Conservation (phyloP, 1,140 invertebrate species). For the Leptestheria dahalacensis region DNA sequence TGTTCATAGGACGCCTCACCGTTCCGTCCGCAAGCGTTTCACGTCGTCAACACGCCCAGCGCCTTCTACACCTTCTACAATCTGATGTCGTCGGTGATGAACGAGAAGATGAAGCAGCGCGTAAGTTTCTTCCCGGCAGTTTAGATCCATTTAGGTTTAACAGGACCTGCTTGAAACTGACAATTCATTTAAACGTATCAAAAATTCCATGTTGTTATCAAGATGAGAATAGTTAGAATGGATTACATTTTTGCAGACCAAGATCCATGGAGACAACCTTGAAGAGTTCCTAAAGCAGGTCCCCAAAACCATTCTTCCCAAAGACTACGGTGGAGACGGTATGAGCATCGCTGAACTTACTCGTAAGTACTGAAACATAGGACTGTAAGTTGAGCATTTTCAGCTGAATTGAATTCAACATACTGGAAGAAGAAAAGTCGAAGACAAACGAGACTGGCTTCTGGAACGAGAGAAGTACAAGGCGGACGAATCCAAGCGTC, state of each 20-base stretch:
- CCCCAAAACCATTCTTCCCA: conserved; percentile 56
- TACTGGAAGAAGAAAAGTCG: conserved; percentile 50
- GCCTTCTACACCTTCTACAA: conserved; percentile 63
- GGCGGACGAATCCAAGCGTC: conserved; percentile 36
- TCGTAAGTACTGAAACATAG: too few relatives aligned
- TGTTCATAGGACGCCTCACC: conserved; percentile 56
- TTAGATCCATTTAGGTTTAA: not conserved
- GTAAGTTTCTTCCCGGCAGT: conserved; percentile 24
- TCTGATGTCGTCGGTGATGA: conserved; percentile 67
- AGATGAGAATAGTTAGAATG: conserved; percentile 18
- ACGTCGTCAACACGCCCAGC: conserved; percentile 65
- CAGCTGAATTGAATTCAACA: conserved; percentile 6
- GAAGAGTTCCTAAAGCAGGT: conserved; percentile 58
- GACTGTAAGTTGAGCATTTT: not conserved
- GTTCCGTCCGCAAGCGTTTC: conserved; percentile 66
- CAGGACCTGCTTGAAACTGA: too few relatives aligned
- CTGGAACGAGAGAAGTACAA: conserved; percentile 35
- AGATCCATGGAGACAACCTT: conserved; percentile 49
- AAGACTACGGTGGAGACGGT: conserved; percentile 59
- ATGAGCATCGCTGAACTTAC: conserved; percentile 51
- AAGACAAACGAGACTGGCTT: conserved; percentile 37
- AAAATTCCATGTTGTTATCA: not conserved
- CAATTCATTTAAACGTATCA: not conserved
- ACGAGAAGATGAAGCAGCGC: conserved; percentile 67
- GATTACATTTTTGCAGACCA: conserved; percentile 36